Evolutionary conservation across 2,113 vertebrate genomes (phyloP), one percentile per base, ranked within the genome.

Genomic region (Ceyx cyanopectus): DNA sequence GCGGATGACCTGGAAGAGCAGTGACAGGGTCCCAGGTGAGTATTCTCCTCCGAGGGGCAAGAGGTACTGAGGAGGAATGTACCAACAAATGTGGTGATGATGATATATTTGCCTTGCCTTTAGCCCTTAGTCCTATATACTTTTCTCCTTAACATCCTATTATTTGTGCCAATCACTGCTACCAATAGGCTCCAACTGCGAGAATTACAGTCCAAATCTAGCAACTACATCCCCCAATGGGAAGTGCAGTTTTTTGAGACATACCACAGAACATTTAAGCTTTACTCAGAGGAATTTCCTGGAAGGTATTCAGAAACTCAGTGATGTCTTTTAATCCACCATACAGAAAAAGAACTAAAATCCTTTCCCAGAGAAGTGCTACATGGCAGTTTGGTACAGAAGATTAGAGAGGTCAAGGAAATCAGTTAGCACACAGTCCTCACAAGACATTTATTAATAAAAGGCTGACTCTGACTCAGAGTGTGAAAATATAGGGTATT

Each of bases 21-120:
- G 8, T 65, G 41, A 4, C 9, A 70, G 10, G 4, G 6, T 46
- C 14, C 13, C 24, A 65, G 13, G 34, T 0, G 0, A 79, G 8
- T 12, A n/a, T 40, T 6, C 4, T 72, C 23, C 3, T 53, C 34
- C 53, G 8, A 65, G 14, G 2, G 14, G 21, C 30, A 74, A 50
- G 8, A 75, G 8, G 2, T 23, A 40, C 10, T 48, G 7, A 65
- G 17, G 6, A 82, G 6, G 8, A 79, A 32, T 1, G 6, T 22
- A 54, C 30, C 22, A 51, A 20, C 4, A 11, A 37, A 37, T 37
- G 37, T 37, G 37, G 27, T 45, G 21, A 7, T 23, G 10, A 50
- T 26, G 9, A 43, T 73, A 68, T 53, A 3, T 53, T 73, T 73
- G 27, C 7, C 20, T 93, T 74, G 10, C 5, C 12, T 76, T 76